Base-by-base conservation (phyloP, 2,888 invertebrate genomes). In the Temnothorax unifasciatus region DNA sequence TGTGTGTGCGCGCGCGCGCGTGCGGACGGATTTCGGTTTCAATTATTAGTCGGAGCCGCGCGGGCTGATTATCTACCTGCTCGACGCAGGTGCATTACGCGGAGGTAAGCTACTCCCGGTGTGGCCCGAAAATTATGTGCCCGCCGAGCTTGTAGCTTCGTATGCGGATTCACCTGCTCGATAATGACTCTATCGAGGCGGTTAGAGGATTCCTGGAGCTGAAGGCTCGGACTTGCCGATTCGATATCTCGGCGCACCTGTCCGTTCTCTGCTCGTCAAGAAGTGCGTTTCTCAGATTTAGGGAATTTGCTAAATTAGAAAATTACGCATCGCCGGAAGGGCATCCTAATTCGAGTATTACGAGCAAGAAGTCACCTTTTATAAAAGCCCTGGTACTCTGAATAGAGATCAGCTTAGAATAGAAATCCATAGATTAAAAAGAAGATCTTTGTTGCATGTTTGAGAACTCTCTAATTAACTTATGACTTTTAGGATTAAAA, bases 131-230 rank as follows among this genome's bases (percentile, higher is more conserved):
- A 90, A 90, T 89, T 83, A 87, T 82, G 61, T 61, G 68, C 64
- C 68, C 68, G 77, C 82, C 83, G 84, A 81, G 84, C 83, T 79
- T 77, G 66, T 64, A 68, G 83, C 81, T 64, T 73, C 69, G 84
- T 68, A 63, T 50, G 61, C 83, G 82, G 90, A 92, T 91, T 92
- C 92, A 92, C 92, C 92, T 92, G 92, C 92, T 79, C 83, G 88
- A 82, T 92, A 92, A 92, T 92, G 92, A 91, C 92, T 92, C 92
- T 92, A 92, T 92, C 89, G 85, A 87, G 69, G n/a, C 57, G 77
- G 77, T 29, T 77, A 47, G 69, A 59, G 82, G 64, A 73, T 85
- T 74, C 64, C 15, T 47, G 6, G 21, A 57, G 54, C 52, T 13
- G 64, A 38, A 38, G 50, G 18, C n/a, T 25, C 18, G 21, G 68